Percentiles rank a stretch among this genome's conserved stretches.
These are phyloP conservation scores for Cyrtorhinus lividipennis DNA, from an alignment of 1,140 invertebrate species.

Conservation along the genomic window DNA sequence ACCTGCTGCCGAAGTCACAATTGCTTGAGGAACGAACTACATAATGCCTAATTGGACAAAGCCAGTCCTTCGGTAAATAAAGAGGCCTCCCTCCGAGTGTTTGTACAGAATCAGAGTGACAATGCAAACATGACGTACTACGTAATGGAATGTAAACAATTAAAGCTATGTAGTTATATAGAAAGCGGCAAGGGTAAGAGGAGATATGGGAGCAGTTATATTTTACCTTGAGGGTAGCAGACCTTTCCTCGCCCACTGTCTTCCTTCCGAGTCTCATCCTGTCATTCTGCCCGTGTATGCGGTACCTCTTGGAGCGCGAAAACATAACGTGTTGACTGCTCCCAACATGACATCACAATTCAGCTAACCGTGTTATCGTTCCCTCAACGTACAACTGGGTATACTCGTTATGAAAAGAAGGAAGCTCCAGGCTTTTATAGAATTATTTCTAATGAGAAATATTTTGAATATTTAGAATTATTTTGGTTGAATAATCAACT, in stretches of 20 bases:
- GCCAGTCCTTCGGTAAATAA: constrained; percentile 14
- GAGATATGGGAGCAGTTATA: constrained; percentile 7
- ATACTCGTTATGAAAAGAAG: no score
- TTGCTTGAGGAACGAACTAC: constrained; percentile 12
- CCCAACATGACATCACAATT: no score
- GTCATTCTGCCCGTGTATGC: background rate
- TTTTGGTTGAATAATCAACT: no score
- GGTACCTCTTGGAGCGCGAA: no score
- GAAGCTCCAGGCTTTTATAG: no score
- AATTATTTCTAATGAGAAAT: no score
- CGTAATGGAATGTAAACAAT: constrained; percentile 20
- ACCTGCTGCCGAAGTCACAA: background rate
- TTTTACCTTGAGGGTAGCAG: background rate
- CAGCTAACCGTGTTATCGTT: no score
- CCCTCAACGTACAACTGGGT: no score
- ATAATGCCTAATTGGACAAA: constrained; percentile 16
- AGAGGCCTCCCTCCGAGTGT: constrained; percentile 14
- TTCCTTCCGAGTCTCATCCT: background rate
- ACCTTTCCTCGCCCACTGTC: background rate
- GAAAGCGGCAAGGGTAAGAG: constrained; percentile 9
- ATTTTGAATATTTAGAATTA: no score
- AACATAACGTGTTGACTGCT: no score
- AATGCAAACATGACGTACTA: constrained; percentile 19
- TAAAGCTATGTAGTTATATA: constrained; percentile 17
- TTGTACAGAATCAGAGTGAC: constrained; percentile 18